These are phyloP conservation scores for Poecilia gillii DNA, from an alignment of 2,797 vertebrate genomes.

Conservation along the genomic window DNA sequence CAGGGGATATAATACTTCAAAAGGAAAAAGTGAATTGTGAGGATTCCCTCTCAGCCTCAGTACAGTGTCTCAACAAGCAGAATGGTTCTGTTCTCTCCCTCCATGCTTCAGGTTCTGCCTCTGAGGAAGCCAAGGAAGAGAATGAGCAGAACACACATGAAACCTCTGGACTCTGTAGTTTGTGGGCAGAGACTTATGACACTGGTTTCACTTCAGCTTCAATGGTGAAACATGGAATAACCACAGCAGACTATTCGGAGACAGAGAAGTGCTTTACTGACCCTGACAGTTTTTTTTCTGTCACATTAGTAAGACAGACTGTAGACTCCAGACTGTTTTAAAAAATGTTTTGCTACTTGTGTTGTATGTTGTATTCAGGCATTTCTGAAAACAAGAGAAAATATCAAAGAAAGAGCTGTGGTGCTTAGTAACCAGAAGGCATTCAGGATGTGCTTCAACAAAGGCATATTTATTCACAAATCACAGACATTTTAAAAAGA, in stretches of 20 bases:
- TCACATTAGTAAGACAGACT: not conserved
- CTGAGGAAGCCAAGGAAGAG: too few species aligned
- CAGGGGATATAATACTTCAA: too few species aligned
- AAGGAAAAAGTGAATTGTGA: too few species aligned
- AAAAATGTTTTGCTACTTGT: not conserved
- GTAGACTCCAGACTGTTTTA: not conserved
- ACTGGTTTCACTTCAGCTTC: not conserved
- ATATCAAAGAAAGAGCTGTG: not conserved
- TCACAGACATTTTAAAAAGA: slow-evolving; percentile 4
- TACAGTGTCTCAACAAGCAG: too few species aligned
- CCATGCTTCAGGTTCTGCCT: too few species aligned
- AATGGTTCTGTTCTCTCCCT: too few species aligned
- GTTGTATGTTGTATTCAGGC: too few species aligned
- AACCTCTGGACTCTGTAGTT: not conserved
- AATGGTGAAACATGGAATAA: not conserved
- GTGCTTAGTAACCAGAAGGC: not conserved
- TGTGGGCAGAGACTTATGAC: not conserved
- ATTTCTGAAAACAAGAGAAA: not conserved
- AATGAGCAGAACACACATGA: not conserved
- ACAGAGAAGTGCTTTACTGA: not conserved
- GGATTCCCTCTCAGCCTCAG: too few species aligned
- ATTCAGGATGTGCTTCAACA: not conserved
- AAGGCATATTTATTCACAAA: slow-evolving; percentile 41
- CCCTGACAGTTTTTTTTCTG: not conserved
- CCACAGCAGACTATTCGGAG: not conserved